Conservation (phyloP, 2,888 invertebrate genomes). For the Clunio marinus region DNA sequence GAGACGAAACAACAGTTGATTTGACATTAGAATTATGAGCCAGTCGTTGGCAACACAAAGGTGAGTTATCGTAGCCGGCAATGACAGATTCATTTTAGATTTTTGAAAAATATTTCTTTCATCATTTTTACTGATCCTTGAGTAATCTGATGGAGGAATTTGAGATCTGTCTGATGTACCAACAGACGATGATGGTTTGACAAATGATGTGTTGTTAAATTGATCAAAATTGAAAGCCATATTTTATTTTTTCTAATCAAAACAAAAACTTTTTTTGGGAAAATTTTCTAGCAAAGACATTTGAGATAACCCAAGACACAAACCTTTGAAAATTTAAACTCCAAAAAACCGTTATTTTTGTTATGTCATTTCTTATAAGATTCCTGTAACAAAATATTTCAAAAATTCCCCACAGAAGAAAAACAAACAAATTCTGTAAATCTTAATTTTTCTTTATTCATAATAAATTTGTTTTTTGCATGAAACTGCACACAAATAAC, state of each 20-base stretch:
- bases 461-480: conserved; percentile 33
- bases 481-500: conserved; percentile 40
- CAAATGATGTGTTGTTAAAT: conserved; percentile 16
- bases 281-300: too few relatives aligned
- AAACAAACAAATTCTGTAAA: conserved; percentile 34
- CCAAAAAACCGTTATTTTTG: too few relatives aligned
- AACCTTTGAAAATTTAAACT: too few relatives aligned
- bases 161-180: conserved; percentile 4
- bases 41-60: conserved; percentile 77
- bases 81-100: conserved; percentile 44
- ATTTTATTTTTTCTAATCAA: too few relatives aligned
- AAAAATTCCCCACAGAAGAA: too few relatives aligned
- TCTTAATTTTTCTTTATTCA: conserved; percentile 32
- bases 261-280: too few relatives aligned
- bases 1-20: conserved; percentile 72
- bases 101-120: conserved; percentile 28
- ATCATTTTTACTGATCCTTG: conserved; percentile 22
- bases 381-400: too few relatives aligned
- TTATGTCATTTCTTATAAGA: too few relatives aligned
- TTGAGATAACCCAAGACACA: too few relatives aligned
- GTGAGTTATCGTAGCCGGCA: conserved; percentile 74
- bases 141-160: conserved; percentile 21
- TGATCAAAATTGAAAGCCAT: conserved; percentile 31
- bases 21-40: conserved; percentile 78
- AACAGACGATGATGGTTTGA: neutral